phyloP scores from a whole-genome alignment of 2,113 vertebrate species.

The Zosterops lateralis region DNA sequence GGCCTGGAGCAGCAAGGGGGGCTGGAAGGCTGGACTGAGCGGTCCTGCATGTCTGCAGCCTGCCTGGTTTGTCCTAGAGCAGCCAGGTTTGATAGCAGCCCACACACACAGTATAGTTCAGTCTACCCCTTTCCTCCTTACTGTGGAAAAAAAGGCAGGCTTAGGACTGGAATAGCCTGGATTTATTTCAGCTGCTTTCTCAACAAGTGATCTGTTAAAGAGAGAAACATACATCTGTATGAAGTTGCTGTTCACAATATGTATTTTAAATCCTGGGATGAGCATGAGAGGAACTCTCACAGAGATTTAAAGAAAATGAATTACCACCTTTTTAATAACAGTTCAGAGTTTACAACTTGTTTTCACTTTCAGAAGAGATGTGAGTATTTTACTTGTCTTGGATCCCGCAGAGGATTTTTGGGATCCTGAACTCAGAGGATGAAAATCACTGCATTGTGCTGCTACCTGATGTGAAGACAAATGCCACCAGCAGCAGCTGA shows the following conservation, averaged over 20 bases:
- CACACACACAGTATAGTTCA: not conserved
- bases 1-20: not conserved
- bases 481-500: not conserved
- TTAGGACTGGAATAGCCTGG: not conserved
- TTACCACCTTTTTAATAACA: not conserved
- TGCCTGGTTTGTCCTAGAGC: not conserved
- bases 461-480: not conserved
- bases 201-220: not conserved
- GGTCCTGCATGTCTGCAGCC: not conserved
- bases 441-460: not conserved
- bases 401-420: not conserved
- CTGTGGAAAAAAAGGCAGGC: not conserved
- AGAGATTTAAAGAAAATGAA: not conserved
- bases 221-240: not conserved
- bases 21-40: not conserved
- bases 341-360: not conserved
- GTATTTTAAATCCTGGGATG: not conserved
- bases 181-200: not conserved
- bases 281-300: not conserved
- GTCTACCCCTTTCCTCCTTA: not conserved
- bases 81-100: not conserved
- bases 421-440: not conserved
- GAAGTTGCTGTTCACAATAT: not conserved
- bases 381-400: not conserved
- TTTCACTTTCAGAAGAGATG: not conserved